Conservation (phyloP, 2,797 vertebrate genomes). For the Tolypeutes matacus region DNA sequence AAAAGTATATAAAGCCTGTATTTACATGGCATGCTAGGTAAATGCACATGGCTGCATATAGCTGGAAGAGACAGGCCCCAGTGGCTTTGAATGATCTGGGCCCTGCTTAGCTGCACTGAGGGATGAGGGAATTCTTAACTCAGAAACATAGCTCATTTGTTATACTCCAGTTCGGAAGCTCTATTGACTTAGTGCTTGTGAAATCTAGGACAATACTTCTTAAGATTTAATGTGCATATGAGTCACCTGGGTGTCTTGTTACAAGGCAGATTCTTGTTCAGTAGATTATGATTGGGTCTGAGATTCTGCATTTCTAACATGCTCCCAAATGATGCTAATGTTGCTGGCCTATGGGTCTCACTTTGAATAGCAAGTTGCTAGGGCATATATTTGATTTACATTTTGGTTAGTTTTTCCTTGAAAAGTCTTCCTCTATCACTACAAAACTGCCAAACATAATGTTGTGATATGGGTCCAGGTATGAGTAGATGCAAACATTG, state of each 20-base stretch:
- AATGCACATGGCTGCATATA: neutral
- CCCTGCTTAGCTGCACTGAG: neutral
- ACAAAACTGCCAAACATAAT: slow-evolving; percentile 26
- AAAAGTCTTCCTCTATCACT: neutral
- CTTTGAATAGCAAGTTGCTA: neutral
- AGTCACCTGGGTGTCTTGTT: neutral
- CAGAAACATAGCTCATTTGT: neutral
- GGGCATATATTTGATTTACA: neutral
- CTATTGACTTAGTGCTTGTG: neutral
- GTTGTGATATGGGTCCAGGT: neutral
- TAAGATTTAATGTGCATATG: neutral
- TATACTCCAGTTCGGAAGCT: neutral
- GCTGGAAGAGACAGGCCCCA: neutral
- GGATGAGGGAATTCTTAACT: neutral
- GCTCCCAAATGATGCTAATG: neutral
- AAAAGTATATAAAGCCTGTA: neutral
- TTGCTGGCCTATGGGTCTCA: neutral
- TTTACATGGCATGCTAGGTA: neutral
- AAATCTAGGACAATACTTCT: neutral
- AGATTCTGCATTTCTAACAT: slow-evolving; percentile 20
- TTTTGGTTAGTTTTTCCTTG: slow-evolving; percentile 36
- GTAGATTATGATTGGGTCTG: neutral
- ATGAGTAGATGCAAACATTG: slow-evolving; percentile 15
- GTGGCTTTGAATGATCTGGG: neutral
- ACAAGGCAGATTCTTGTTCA: slow-evolving; percentile 8